phyloP scores from a whole-genome alignment of 2,888 invertebrate species.

The Torymus aiolomorphi region DNA sequence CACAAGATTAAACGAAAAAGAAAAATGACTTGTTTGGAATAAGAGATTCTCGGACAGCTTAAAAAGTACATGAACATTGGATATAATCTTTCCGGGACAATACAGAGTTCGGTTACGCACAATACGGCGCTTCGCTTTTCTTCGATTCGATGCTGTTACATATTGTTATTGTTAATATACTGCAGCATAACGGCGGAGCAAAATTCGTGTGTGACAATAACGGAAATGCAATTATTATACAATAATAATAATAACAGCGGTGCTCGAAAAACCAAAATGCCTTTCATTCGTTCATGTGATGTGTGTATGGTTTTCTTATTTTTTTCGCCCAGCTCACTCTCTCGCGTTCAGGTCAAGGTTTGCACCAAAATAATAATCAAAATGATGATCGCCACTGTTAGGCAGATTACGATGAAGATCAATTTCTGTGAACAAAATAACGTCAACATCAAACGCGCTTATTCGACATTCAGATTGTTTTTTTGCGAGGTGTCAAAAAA shows the following conservation, averaged over 20 bases:
- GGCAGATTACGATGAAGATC: conserved; percentile 91
- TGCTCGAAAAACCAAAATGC: conserved; percentile 42
- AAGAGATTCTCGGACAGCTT: conserved; percentile 47
- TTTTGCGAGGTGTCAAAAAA: conserved; percentile 34
- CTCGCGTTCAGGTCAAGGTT: conserved; percentile 65
- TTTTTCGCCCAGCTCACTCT: conserved; percentile 26
- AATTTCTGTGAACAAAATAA: conserved; percentile 85
- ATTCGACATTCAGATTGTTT: conserved; percentile 32
- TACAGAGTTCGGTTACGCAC: too few relatives aligned
- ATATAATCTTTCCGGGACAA: neutral
- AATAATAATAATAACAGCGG: conserved; percentile 9
- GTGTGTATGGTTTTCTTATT: neutral
- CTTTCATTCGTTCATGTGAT: conserved; percentile 21
- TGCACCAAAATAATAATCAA: conserved; percentile 83
- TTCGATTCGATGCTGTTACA: too few relatives aligned
- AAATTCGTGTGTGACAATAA: too few relatives aligned
- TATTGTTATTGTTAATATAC: too few relatives aligned
- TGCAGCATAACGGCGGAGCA: too few relatives aligned
- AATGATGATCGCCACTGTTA: conserved; percentile 86
- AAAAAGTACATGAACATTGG: neutral
- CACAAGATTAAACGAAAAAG: conserved; percentile 13
- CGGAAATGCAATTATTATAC: too few relatives aligned
- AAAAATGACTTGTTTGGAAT: conserved; percentile 43
- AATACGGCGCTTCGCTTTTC: too few relatives aligned
- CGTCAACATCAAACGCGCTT: conserved; percentile 59